Base-by-base conservation (phyloP, 2,888 invertebrate species). In the Stegophylla sp. region DNA sequence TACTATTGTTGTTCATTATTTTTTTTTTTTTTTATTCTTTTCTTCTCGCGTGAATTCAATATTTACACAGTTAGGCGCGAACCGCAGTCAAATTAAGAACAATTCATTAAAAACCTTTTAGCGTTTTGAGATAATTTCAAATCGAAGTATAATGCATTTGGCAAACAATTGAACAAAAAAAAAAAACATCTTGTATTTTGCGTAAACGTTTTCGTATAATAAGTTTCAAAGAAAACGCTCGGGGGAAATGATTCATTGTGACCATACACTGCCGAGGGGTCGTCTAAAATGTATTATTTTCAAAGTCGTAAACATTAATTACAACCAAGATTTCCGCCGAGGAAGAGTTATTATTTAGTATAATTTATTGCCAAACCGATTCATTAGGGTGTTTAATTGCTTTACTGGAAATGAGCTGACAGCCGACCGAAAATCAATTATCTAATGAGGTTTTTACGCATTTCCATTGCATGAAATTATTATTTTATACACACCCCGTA, bases 251-350 rank as follows among this genome's bases (percentile, higher is more conserved):
- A 76, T 64, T 66, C 43, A 23, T 53, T 26, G 64, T 53, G 51
- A 26, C 23, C 48, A 48, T 59, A 73, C 7, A n/a, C n/a, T n/a
- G 61, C 73, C 45, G 20, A 66, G 23, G n/a, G 41, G 66, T 43
- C n/a, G 75, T 66, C 53, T 76, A 76, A 76, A 76, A 76, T 53
- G 64, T 59, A 77, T 77, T 77, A 69, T 77, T 77, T 77, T 69
- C 56, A 67, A 77, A 69, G 28, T 69, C 45, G 48, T 67, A 59
- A 56, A 77, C 67, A 77, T 77, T 77, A 77, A 77, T 77, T 67
- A 77, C 45, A 48, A n/a, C 45, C 15, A 59, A 69, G 67, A 59
- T 77, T n/a, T n/a, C n/a, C 41, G 67, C 20, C 45, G 7, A 12
- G 23, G 59, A 48, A 41, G 43, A 66, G 66, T 67, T 43, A 67